Base-by-base conservation (phyloP, 2,113 vertebrate species). In the Engraulis encrasicolus region DNA sequence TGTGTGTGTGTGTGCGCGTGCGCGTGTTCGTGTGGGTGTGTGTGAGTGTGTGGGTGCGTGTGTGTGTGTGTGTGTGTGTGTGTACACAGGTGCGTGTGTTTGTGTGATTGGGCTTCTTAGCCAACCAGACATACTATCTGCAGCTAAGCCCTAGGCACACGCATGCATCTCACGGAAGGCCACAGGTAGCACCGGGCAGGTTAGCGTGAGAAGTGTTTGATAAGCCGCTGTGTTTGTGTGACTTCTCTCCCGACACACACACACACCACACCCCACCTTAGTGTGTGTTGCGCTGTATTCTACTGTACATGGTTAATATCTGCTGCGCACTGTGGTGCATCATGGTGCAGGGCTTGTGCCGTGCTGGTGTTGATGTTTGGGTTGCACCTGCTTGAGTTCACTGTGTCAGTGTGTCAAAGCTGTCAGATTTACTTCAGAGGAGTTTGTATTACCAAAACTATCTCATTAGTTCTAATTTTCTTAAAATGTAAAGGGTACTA, bases 91-190 rank as follows among this genome's bases (percentile, higher is more conserved):
- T 66, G 58, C 6, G 58, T 31, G 58, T 66, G 58, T 66, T 9
- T 66, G n/a, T 31, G 12, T 14, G 27, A 74, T 74, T 74, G 66
- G 66, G 27, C 66, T 34, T 15, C 27, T 74, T 15, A 74, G 66
- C 66, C 66, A 74, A 23, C 11, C 11, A 74, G 66, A 74, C 66
- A 74, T 14, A 66, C 23, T 66, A 74, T 74, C 66, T 74, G 66
- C 66, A 27, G n/a, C 58, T 66, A 66, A 74, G 66, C 66, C 66
- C 66, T 74, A 74, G 66, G 66, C 66, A 74, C 23, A 74, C 23
- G 31, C 66, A 74, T 14, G 31, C 66, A 34, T 34, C 27, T 74
- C 66, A 74, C 66, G 31, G 66, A 74, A 74, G 15, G 66, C 66
- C 66, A 66, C 58, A 66, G 58, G 23, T 58, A 58, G 20, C 54